Conservation (phyloP, 2,797 vertebrate species). For the Falco rusticolus region DNA sequence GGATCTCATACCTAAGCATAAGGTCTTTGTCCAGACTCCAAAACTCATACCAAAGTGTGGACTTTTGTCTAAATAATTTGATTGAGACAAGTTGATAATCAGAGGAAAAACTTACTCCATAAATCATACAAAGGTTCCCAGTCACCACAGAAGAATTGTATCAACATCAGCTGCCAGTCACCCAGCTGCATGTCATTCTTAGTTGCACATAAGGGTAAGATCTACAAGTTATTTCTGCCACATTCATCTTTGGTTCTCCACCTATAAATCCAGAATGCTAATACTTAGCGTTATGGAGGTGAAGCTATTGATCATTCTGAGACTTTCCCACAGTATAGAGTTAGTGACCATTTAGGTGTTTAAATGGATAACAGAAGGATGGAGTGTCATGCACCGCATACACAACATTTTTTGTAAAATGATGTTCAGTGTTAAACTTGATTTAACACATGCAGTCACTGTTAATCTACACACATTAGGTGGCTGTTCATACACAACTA, state of each 20-base stretch:
- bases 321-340: background rate
- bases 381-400: background rate
- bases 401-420: background rate
- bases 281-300: background rate
- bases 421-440: background rate
- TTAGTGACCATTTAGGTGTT: background rate
- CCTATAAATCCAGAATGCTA: background rate
- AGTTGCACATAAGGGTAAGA: background rate
- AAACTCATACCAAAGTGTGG: background rate
- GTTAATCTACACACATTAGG: background rate
- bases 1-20: background rate
- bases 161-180: background rate
- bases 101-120: background rate
- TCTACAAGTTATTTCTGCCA: background rate
- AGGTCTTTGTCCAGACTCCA: background rate
- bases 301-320: background rate
- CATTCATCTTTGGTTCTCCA: background rate
- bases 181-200: background rate
- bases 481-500: background rate
- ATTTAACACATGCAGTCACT: background rate
- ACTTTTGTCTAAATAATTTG: background rate
- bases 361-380: background rate
- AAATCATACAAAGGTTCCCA: background rate
- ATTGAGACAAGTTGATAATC: background rate
- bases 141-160: background rate